These are phyloP conservation scores for Struthio camelus DNA, from an alignment of 2,113 vertebrate genomes.

Conservation along the genomic window DNA sequence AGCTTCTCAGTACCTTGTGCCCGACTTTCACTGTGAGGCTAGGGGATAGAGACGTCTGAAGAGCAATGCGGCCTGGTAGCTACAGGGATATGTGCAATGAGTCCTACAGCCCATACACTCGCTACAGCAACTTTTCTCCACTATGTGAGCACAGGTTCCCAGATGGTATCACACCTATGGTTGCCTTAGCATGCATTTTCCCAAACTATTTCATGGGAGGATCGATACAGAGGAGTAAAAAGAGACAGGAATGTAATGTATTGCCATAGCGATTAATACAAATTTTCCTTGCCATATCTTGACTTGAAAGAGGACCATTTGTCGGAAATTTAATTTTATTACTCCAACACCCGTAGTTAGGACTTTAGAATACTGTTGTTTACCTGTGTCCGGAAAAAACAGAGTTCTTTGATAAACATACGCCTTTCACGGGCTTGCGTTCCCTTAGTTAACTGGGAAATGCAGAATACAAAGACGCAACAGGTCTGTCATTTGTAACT, in stretches of 20 bases:
- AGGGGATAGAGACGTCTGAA: background rate
- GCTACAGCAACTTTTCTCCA: background rate
- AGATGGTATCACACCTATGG: background rate
- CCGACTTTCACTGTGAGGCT: background rate
- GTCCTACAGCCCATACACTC: background rate
- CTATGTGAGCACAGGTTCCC: background rate
- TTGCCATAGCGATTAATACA: background rate
- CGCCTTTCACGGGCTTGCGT: background rate
- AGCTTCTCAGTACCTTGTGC: background rate
- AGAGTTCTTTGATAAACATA: background rate
- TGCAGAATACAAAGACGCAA: background rate
- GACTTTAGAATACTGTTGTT: background rate
- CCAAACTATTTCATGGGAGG: background rate
- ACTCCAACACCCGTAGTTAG: background rate
- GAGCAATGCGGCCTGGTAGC: background rate
- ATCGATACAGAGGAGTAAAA: background rate
- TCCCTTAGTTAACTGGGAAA: background rate
- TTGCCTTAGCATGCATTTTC: background rate
- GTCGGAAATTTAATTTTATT: background rate
- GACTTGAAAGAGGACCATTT: background rate
- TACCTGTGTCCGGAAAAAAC: background rate
- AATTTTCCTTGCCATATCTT: background rate
- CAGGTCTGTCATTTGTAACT: background rate
- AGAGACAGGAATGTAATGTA: background rate
- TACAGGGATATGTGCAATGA: background rate